Percentiles rank a stretch among this genome's conserved stretches.
Conservation (phyloP, 2,797 vertebrate species). For the Scyliorhinus canicula region DNA sequence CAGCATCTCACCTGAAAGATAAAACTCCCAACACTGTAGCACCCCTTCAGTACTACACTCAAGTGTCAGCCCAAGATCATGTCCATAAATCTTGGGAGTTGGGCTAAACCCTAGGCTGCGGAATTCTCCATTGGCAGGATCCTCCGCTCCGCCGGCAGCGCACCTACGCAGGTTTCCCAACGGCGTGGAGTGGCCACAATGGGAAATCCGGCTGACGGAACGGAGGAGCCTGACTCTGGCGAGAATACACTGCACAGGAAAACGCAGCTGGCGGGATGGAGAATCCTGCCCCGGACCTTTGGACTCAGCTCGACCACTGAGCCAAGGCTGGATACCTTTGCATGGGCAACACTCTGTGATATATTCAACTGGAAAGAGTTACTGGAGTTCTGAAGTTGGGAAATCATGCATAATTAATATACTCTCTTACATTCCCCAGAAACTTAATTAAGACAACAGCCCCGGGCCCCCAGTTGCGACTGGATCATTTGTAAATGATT, state of each 20-base stretch:
- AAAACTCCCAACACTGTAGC: background rate
- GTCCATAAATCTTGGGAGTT: background rate
- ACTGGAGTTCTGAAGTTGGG: background rate
- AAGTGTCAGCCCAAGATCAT: background rate
- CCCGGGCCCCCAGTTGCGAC: background rate
- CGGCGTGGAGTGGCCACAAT: no score
- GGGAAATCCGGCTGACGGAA: no score
- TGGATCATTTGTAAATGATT: background rate
- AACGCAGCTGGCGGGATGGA: no score
- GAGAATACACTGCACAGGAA: no score
- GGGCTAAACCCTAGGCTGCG: background rate
- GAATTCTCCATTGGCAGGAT: no score
- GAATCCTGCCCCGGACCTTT: no score
- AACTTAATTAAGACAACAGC: constrained; percentile 22
- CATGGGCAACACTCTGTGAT: background rate
- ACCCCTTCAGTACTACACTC: background rate
- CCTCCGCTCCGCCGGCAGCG: no score
- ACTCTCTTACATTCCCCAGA: background rate
- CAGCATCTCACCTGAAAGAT: background rate
- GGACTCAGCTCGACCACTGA: background rate
- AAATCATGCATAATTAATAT: background rate
- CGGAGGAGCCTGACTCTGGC: no score
- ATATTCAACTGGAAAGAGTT: background rate
- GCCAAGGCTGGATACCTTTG: background rate
- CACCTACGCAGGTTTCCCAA: no score